Conservation (phyloP, 2,888 invertebrate species). For the Zele albiditarsus region DNA sequence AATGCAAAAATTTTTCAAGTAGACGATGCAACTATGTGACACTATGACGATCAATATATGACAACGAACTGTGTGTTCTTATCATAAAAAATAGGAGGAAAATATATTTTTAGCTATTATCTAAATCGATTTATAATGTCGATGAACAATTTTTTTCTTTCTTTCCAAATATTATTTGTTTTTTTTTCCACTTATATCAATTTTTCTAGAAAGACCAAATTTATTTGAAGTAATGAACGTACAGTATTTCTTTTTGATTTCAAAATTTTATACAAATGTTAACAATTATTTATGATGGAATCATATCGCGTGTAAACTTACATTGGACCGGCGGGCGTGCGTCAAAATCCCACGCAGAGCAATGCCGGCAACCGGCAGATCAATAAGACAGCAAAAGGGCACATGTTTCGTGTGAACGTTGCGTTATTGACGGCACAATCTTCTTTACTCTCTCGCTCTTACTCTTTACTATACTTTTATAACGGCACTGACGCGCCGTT, state of each 20-base stretch:
- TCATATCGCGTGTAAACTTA: slow-evolving; percentile 17
- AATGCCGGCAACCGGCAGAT: slow-evolving; percentile 59
- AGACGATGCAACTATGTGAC: too few relatives aligned
- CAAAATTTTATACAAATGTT: too few relatives aligned
- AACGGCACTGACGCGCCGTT: slow-evolving; percentile 1
- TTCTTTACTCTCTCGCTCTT: not conserved
- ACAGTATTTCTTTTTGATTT: too few relatives aligned
- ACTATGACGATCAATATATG: too few relatives aligned
- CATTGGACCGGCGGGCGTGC: slow-evolving; percentile 41
- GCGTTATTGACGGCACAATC: slow-evolving; percentile 8
- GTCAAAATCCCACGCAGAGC: slow-evolving; percentile 52
- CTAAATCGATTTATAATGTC: too few relatives aligned
- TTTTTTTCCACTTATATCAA: not conserved
- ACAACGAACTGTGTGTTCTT: too few relatives aligned
- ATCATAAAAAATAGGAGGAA: too few relatives aligned
- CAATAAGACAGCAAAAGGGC: slow-evolving; percentile 66
- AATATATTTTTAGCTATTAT: too few relatives aligned
- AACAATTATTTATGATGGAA: not conserved
- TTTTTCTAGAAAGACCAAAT: not conserved
- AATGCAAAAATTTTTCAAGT: too few relatives aligned
- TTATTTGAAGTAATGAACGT: not conserved
- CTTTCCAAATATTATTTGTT: not conserved
- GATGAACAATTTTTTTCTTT: not conserved
- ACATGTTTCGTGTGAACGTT: slow-evolving; percentile 58
- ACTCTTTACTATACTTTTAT: not conserved